phyloP scores from a whole-genome alignment of 2,888 invertebrate genomes.

The Napeogenes inachia region DNA sequence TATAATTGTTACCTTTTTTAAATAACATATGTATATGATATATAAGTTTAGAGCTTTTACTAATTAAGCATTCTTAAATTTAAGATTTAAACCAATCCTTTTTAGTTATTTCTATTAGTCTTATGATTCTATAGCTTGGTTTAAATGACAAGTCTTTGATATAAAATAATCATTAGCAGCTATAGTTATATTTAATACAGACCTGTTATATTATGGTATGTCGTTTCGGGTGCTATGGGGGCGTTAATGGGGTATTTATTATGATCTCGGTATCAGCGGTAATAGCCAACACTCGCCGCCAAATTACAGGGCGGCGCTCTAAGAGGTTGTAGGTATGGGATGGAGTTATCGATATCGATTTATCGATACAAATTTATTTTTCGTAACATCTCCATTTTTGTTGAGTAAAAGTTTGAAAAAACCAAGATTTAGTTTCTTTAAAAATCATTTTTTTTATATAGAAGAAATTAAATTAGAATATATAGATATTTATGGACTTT shows the following conservation, averaged over 20 bases:
- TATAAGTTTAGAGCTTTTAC: too few species aligned
- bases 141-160: too few species aligned
- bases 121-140: too few species aligned
- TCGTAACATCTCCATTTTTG: slow-evolving; percentile 5
- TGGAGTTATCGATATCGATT: slow-evolving; percentile 58
- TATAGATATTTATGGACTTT: too few species aligned
- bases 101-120: too few species aligned
- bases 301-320: slow-evolving; percentile 77
- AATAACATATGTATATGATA: too few species aligned
- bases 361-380: slow-evolving; percentile 3
- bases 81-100: too few species aligned
- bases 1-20: too few species aligned
- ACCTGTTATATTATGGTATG: slow-evolving; percentile 39
- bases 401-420: not conserved
- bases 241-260: slow-evolving; percentile 78
- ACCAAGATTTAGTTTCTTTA: not conserved
- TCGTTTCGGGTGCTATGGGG: slow-evolving; percentile 73
- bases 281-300: slow-evolving; percentile 77
- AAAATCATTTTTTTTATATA: too few species aligned
- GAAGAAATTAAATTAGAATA: too few species aligned
- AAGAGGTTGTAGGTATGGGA: slow-evolving; percentile 57
- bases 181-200: not conserved
- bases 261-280: slow-evolving; percentile 76
- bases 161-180: too few species aligned
- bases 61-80: too few species aligned